Evolutionary conservation across 2,113 vertebrate species (phyloP), one percentile per base, ranked within the genome.

Genomic region (Sceloporus undulatus): DNA sequence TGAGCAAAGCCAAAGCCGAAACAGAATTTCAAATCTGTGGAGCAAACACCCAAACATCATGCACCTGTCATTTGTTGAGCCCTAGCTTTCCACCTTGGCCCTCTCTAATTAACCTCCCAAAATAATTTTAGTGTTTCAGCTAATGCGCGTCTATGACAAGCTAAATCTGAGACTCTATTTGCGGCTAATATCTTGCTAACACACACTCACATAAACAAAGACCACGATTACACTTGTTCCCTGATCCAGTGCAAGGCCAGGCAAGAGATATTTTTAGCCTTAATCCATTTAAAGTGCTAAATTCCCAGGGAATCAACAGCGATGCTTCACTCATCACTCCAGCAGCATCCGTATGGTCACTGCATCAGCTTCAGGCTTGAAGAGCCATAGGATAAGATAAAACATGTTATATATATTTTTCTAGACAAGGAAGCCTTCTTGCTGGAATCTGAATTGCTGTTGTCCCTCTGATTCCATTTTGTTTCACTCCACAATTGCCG

Each of bases 281-380:
- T 96, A n/a, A 97, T 96, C 96, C 94, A 94, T 92, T 96, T 96
- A 95, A 95, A 95, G 96, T 84, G 92, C 92, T 95, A 95, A 94
- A 96, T 95, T 96, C 95, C 93, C 90, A 79, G 84, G 93, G 93
- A 93, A 92, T 92, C 88, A 95, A 91, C 85, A 90, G 91, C 85
- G n/a, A 0, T 84, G 91, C 87, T 92, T 94, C 91, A 92, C 91
- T 96, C 91, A 88, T 48, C 92, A 81, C 91, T 81, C 86, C 83
- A 88, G 0, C 87, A 70, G 3, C 88, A 90, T 87, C 85, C 92
- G 82, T 91, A 88, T 74, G 82, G 23, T 85, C 84, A 78, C 92
- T 75, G 87, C 4, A 5, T 82, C n/a, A 0, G 13, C 48, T 48
- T 38, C 82, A 85, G n/a, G 13, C 86, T 82, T 18, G 86, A 87